phyloP scores from a whole-genome alignment of 1,140 invertebrate species.

The Theocolax elegans region DNA sequence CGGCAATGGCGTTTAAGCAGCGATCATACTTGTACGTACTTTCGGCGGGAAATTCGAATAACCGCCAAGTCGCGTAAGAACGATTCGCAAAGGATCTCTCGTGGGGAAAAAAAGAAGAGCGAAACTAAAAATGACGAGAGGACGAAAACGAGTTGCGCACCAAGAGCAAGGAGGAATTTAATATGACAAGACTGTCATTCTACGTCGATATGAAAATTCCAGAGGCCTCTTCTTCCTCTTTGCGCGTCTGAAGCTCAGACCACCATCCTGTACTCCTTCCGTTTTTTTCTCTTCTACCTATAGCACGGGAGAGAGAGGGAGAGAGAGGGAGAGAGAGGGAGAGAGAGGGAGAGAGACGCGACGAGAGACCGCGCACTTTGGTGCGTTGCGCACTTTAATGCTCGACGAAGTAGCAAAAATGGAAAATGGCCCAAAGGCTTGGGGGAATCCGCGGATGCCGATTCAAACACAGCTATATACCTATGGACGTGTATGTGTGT shows the following conservation, averaged over 20 bases:
- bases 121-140: no score
- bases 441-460: background rate
- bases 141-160: background rate
- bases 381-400: background rate
- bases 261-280: background rate
- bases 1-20: no score
- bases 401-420: constrained; percentile 1
- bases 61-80: no score
- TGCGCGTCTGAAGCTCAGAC: background rate
- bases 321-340: no score
- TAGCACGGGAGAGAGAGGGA: background rate
- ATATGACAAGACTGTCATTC: constrained; percentile 68
- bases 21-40: no score
- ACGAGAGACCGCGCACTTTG: no score
- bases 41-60: background rate
- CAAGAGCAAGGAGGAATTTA: constrained; percentile 59
- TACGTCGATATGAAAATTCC: constrained; percentile 68
- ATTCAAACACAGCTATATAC: no score
- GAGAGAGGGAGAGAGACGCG: no score
- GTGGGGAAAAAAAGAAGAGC: no score
- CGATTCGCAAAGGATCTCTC: no score
- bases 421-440: constrained; percentile 11
- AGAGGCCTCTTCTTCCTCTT: constrained; percentile 52
- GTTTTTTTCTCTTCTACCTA: background rate
- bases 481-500: no score